These are phyloP conservation scores for Melipona beecheii DNA, from an alignment of 2,888 invertebrate genomes.

Conservation along the genomic window DNA sequence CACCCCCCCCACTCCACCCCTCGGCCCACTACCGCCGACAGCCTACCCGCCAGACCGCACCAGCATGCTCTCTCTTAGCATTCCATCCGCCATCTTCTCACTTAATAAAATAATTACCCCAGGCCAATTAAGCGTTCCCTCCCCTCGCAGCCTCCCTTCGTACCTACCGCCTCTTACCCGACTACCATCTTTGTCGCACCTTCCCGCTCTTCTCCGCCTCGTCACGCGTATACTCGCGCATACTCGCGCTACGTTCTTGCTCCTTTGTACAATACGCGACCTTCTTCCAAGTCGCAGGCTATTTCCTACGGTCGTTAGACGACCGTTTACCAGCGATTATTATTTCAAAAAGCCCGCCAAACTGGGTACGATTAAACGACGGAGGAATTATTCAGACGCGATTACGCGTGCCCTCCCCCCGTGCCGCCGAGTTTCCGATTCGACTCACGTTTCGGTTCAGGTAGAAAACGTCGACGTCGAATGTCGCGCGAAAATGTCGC, in stretches of 20 bases:
- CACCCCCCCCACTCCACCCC: conserved; percentile 14
- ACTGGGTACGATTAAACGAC: conserved; percentile 20
- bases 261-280: conserved; percentile 1
- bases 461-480: no score
- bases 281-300: conserved; percentile 1
- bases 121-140: conserved; percentile 82
- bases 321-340: conserved; percentile 45
- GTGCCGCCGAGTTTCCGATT: background rate
- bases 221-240: conserved; percentile 10
- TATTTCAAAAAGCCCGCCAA: conserved; percentile 40
- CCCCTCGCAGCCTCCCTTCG: conserved; percentile 44
- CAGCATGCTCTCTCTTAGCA: conserved; percentile 78
- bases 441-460: no score
- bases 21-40: conserved; percentile 44
- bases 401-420: conserved; percentile 1
- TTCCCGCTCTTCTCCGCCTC: background rate
- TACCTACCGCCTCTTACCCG: background rate
- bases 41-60: conserved; percentile 70
- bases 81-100: conserved; percentile 84
- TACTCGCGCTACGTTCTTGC: no score
- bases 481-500: no score
- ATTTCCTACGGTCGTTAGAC: conserved; percentile 37
- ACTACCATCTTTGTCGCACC: background rate
- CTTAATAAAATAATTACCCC: conserved; percentile 84
- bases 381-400: conserved; percentile 21